These are phyloP conservation scores for Coelopa frigida DNA, from an alignment of 1,140 invertebrate genomes.

Conservation along the genomic window DNA sequence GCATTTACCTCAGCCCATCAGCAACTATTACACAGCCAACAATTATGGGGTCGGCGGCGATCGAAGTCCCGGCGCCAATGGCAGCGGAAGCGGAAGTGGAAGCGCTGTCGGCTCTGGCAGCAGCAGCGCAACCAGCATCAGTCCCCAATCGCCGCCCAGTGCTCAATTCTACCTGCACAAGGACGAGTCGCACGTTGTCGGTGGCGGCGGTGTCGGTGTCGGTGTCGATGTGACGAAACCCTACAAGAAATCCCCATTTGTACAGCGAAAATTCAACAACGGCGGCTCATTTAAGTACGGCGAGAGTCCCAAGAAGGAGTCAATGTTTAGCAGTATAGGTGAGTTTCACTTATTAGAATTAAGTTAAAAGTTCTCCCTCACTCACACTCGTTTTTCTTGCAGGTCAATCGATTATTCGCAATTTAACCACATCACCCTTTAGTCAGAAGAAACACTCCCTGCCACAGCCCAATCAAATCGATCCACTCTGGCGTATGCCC, in stretches of 20 bases:
- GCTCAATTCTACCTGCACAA: conserved; percentile 2
- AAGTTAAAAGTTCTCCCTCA: neutral
- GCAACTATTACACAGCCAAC: conserved; percentile 10
- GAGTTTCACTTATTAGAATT: neutral
- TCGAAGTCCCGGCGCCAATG: neutral
- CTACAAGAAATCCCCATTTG: conserved; percentile 40
- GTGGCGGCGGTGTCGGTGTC: conserved; percentile 13
- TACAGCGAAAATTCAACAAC: conserved; percentile 39
- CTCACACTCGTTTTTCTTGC: neutral
- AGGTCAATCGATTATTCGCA: conserved; percentile 41
- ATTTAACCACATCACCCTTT: conserved; percentile 40
- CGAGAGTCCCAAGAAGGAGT: conserved; percentile 41
- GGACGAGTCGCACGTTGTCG: conserved; percentile 14
- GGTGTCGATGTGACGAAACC: conserved; percentile 25
- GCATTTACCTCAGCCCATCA: conserved; percentile 39
- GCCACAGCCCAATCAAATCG: conserved; percentile 14
- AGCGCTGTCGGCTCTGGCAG: conserved; percentile 15
- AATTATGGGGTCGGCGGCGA: neutral
- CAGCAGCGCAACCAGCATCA: conserved; percentile 15
- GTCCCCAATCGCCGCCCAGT: conserved; percentile 16
- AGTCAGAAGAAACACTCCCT: conserved; percentile 38
- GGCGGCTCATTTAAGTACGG: conserved; percentile 2
- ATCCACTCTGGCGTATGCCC: conserved; percentile 16
- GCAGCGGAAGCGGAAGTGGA: conserved; percentile 4
- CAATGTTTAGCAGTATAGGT: conserved; percentile 40